A percentile compares a stretch with the other conserved stretches of the same genome.
Evolutionary conservation across 2,797 vertebrate genomes (phyloP).

Genomic region (Gobio occitaniae): DNA sequence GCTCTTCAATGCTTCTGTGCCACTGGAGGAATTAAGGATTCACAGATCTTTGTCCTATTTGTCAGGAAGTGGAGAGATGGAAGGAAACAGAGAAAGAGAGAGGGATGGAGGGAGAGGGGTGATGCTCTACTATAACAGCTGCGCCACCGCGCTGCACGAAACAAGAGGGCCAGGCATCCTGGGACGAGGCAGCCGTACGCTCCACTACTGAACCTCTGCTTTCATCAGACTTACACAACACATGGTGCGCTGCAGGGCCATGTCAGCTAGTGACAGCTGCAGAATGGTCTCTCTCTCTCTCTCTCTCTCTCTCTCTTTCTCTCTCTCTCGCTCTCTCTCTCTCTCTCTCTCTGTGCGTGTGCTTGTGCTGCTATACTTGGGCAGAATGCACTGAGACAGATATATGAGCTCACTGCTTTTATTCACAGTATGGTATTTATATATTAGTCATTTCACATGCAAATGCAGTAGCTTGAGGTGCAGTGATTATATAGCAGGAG

Average conservation of each 20-base stretch:
- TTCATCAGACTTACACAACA: constrained; percentile 55
- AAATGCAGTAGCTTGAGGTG: constrained; percentile 16
- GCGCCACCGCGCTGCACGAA: constrained; percentile 39
- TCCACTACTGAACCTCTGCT: constrained; percentile 60
- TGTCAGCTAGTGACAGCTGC: constrained; percentile 54
- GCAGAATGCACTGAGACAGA: constrained; percentile 26
- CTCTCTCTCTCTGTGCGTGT: background rate
- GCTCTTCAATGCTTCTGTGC: constrained; percentile 77
- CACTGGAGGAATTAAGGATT: constrained; percentile 76
- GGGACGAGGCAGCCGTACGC: constrained; percentile 48
- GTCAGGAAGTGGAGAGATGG: constrained; percentile 35
- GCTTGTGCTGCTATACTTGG: background rate
- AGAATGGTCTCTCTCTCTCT: constrained; percentile 30
- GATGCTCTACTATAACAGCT: constrained; percentile 58
- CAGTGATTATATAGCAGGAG: constrained; percentile 12
- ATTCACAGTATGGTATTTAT: constrained; percentile 46
- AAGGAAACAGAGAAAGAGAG: constrained; percentile 51
- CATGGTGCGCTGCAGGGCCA: constrained; percentile 61
- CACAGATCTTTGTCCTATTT: constrained; percentile 69
- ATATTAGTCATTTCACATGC: constrained; percentile 3
- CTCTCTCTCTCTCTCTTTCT: too few species aligned
- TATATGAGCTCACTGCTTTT: constrained; percentile 41
- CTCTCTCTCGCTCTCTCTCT: background rate
- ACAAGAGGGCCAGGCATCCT: constrained; percentile 54
- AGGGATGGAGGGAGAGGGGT: constrained; percentile 3